Evolutionary conservation across 2,113 vertebrate genomes (phyloP), one percentile per base, ranked within the genome.

Genomic region (Oenanthe oenanthe): DNA sequence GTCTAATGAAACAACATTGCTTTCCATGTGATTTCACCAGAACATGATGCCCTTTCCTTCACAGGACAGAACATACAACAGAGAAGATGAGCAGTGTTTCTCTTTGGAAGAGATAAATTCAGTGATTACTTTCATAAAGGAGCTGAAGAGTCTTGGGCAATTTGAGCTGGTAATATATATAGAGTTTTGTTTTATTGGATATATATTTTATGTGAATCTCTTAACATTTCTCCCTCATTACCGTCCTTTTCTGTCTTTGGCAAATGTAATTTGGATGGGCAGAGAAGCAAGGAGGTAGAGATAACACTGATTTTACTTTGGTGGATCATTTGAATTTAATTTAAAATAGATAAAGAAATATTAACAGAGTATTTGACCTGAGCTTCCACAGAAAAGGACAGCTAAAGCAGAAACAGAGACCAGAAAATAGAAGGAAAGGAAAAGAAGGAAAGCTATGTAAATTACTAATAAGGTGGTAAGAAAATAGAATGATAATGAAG

Each of bases 161-260:
- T 99, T 99, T 97, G 97, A 99, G 58, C 97, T 98, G 98, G 99
- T 99, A 98, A 98, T 95, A 92, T 78, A 94, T 66, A 91, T 42
- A 43, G 56, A 4, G 21, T 4, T 73, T 80, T 84, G 2, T 45
- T 95, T 15, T 24, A 29, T 6, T 65, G 7, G 8, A 76, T 79
- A 53, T 13, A 7, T 73, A 42, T 89, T 94, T 95, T 68, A 34
- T 29, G 51, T 63, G 62, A 79, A 60, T 54, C 31, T 85, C 22
- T 20, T 68, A 65, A 57, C 3, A 28, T 66, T 90, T 86, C 19
- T 57, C 17, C 22, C 71, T 79, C 19, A 12, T 63, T 85, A 40
- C 22, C 15, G 17, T 84, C 83, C 63, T 82, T 51, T 65, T 9
- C 48, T 85, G 4, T 75, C 56, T 80, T 28, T 82, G 63, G 21